These are phyloP conservation scores for Notothenia rossii DNA, from an alignment of 2,113 vertebrate genomes.

Conservation along the genomic window DNA sequence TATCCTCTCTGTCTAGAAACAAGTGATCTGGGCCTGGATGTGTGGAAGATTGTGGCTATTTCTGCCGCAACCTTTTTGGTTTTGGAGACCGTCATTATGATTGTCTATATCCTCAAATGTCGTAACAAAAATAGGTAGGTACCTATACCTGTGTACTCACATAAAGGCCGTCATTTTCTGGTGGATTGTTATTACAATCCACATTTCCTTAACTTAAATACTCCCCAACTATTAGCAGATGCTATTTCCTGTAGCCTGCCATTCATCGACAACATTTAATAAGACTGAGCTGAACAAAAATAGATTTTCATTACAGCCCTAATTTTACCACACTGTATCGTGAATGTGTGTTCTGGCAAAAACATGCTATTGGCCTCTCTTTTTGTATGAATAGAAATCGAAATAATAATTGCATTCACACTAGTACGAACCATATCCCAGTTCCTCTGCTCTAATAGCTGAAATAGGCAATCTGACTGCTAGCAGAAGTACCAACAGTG, in stretches of 20 bases:
- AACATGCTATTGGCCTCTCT: conserved; percentile 1
- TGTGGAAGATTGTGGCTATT: conserved; percentile 84
- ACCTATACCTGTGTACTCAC: not conserved
- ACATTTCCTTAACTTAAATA: conserved; percentile 13
- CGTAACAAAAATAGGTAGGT: conserved; percentile 75
- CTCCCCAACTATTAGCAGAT: not conserved
- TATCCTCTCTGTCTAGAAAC: conserved; percentile 53
- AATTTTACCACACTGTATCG: conserved; percentile 2
- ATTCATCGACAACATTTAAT: conserved; percentile 16
- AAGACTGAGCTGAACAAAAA: conserved; percentile 8
- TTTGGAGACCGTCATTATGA: conserved; percentile 77
- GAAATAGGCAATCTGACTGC: conserved; percentile 61
- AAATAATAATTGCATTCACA: conserved; percentile 32
- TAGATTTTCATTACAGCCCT: conserved; percentile 25
- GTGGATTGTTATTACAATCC: not conserved
- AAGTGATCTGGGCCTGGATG: conserved; percentile 64
- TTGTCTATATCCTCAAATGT: conserved; percentile 80
- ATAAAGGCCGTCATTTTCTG: not conserved
- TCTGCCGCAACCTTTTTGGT: conserved; percentile 76
- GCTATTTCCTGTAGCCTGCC: conserved; percentile 17
- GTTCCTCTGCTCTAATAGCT: conserved; percentile 30
- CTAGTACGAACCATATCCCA: not conserved
- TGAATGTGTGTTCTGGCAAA: conserved; percentile 17
- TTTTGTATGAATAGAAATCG: conserved; percentile 30
- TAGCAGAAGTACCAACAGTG: conserved; percentile 51